Conservation (phyloP, 2,797 vertebrate genomes). For the Eremophila alpestris region DNA sequence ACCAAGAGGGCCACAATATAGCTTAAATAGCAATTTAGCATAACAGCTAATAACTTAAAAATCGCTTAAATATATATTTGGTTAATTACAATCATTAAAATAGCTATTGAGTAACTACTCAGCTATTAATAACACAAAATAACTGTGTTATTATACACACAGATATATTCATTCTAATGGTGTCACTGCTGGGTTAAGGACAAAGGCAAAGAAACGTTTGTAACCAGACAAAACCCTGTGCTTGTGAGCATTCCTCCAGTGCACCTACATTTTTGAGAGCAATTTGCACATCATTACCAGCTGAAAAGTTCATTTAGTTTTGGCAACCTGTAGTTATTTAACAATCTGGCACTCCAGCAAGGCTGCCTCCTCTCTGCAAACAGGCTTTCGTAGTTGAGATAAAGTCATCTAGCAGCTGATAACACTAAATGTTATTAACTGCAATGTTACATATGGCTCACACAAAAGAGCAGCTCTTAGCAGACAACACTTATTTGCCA, state of each 20-base stretch:
- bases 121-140: not conserved
- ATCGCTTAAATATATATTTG: not conserved
- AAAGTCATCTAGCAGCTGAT: not conserved
- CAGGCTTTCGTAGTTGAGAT: conserved; percentile 38
- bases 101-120: not conserved
- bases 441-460: not conserved
- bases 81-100: not conserved
- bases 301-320: conserved; percentile 46
- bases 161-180: not conserved
- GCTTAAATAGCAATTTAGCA: not conserved
- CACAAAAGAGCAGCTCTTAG: not conserved
- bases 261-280: not conserved
- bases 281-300: conserved; percentile 40
- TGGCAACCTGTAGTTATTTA: conserved; percentile 50
- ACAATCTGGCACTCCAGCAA: conserved; percentile 22
- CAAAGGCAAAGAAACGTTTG: not conserved
- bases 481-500: not conserved
- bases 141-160: not conserved
- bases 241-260: not conserved
- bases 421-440: conserved; percentile 38
- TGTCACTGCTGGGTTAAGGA: not conserved
- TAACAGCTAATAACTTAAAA: not conserved
- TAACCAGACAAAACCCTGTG: not conserved
- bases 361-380: conserved; percentile 34
- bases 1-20: fast-evolving